Conservation (phyloP, 1,140 invertebrate species). For the Calosoma granatense region DNA sequence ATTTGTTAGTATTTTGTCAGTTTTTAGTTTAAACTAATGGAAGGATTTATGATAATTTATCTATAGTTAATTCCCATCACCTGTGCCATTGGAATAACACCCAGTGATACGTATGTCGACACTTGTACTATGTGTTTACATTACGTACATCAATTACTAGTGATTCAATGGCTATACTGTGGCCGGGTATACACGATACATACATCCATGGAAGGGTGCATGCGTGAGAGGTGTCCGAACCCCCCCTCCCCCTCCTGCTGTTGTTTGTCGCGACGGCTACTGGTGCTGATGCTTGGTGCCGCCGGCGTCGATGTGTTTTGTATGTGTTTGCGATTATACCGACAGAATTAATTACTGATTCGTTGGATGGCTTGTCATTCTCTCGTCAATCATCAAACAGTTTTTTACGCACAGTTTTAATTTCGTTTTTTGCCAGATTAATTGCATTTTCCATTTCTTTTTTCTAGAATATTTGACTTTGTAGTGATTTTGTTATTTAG, state of each 20-base stretch:
- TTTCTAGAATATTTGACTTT: not conserved
- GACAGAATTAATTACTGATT: not conserved
- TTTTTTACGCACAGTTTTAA: not conserved
- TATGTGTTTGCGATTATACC: not conserved
- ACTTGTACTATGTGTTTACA: not conserved
- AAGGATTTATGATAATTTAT: too few species aligned
- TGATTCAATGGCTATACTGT: not conserved
- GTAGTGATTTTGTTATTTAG: not conserved
- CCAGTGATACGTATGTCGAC: not conserved
- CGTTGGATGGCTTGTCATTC: not conserved
- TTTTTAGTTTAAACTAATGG: too few species aligned
- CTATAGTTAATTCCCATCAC: too few species aligned
- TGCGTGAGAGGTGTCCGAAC: too few species aligned
- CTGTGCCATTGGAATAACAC: too few species aligned
- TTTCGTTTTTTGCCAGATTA: not conserved
- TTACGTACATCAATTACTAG: not conserved
- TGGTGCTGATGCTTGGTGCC: not conserved
- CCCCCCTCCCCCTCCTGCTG: too few species aligned
- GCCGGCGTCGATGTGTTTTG: not conserved
- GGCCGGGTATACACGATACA: not conserved
- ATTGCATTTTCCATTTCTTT: not conserved
- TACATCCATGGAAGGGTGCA: not conserved
- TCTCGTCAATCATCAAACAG: not conserved
- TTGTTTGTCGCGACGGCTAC: too few species aligned
- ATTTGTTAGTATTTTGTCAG: too few species aligned